Evolutionary conservation across 2,797 vertebrate species (phyloP), one percentile per base, ranked within the genome.

Genomic region (Crax fasciolata): DNA sequence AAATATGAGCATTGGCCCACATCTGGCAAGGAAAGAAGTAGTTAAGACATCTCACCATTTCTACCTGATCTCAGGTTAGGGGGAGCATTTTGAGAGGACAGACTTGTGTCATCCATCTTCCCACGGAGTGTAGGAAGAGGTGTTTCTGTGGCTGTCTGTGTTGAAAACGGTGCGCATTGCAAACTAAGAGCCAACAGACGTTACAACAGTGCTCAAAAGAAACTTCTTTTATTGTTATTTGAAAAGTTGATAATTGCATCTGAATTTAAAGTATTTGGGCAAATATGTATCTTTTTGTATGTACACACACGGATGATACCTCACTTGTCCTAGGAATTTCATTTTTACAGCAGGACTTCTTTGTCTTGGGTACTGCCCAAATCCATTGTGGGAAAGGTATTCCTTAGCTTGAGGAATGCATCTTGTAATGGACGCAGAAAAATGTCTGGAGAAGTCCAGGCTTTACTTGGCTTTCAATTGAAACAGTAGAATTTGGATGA

Each of bases 261-360:
- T 70, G 59, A 58, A 52, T 76, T 79, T 52, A 18, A 63, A 78
- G 4, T 17, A 13, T 25, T 91, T 74, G 44, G 75, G 41, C 39
- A 77, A 74, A 39, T 81, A 7, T 7, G 72, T 61, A 18, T 89
- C 7, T 57, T 91, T 11, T 77, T 10, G 18, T 61, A 14, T 14
- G 3, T 68, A 5, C 2, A 1, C 1, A 0, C 21, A 1, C 48
- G 66, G 24, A 9, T 35, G 24, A 17, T 72, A 27, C 11, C 27
- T 77, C 27, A 13, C 6, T 38, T 68, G 25, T 72, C 46, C 43
- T 73, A 24, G 25, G 80, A 72, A 12, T 49, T 32, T 72, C 12
- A 12, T 52, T 78, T 65, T 75, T 89, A 57, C 16, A 46, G 13
- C 8, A 41, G 32, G 13, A 2, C 43, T 84, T 24, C 28, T 55